A percentile compares a stretch with the other conserved stretches of the same genome.
phyloP scores from a whole-genome alignment of 2,113 vertebrate species.

The Procavia capensis region DNA sequence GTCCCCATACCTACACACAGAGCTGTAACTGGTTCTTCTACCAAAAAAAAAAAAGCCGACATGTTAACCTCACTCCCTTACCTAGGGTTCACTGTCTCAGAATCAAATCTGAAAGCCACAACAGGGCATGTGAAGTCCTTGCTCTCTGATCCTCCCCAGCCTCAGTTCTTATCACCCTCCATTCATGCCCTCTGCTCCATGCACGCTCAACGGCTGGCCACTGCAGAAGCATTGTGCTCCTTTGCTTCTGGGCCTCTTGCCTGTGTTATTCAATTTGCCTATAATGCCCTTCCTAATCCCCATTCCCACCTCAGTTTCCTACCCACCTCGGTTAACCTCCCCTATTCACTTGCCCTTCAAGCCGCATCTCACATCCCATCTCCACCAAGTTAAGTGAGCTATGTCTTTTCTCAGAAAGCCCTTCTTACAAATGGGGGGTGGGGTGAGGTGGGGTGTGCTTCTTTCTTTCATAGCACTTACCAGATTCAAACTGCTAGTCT shows the following conservation, averaged over 20 bases:
- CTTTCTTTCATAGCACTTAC: neutral
- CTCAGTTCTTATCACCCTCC: neutral
- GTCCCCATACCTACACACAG: neutral
- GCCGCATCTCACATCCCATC: neutral
- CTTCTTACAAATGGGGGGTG: neutral
- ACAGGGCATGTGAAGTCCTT: neutral
- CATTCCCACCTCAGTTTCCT: neutral
- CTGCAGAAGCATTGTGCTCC: neutral
- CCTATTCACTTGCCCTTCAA: neutral
- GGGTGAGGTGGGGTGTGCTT: neutral
- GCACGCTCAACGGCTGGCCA: neutral
- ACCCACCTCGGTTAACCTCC: neutral
- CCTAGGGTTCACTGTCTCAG: neutral
- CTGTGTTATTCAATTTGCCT: neutral
- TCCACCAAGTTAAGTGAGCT: neutral
- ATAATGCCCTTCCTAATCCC: neutral
- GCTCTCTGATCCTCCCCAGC: neutral
- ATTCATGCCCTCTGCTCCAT: neutral
- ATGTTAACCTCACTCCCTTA: neutral
- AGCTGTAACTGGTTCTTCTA: neutral
- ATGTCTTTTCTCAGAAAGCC: neutral
- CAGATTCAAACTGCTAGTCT: neutral
- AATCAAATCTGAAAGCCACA: slow-evolving; percentile 3
- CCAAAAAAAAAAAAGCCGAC: neutral
- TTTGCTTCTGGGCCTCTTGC: neutral